Percentiles rank a stretch among this genome's conserved stretches.
Evolutionary conservation across 2,113 vertebrate genomes (phyloP).

Genomic region (Anguilla japonica): DNA sequence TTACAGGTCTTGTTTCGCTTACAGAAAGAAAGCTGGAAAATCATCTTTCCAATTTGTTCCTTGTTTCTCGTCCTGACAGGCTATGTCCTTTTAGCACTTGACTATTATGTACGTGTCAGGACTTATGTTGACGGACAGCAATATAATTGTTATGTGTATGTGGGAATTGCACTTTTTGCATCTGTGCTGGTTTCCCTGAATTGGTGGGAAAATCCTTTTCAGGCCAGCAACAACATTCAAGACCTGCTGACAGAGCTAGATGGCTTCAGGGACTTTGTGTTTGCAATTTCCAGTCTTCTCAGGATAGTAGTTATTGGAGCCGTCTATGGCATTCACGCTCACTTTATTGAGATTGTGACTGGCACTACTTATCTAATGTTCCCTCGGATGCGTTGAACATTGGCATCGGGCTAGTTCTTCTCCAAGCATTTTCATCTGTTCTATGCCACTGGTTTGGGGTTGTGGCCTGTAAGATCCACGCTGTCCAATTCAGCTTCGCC

Average conservation of each 20-base stretch:
- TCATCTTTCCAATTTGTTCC: constrained; percentile 71
- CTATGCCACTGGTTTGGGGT: constrained; percentile 78
- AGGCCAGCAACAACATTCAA: constrained; percentile 63
- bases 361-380: constrained; percentile 41
- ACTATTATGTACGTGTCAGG: constrained; percentile 63
- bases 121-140: constrained; percentile 43
- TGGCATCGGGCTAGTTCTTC: constrained; percentile 63
- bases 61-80: constrained; percentile 61
- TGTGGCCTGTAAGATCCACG: constrained; percentile 75
- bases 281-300: constrained; percentile 66
- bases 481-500: constrained; percentile 69
- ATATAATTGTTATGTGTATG: constrained; percentile 28
- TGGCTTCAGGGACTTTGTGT: constrained; percentile 65
- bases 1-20: constrained; percentile 64
- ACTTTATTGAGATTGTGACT: constrained; percentile 45
- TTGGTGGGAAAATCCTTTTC: constrained; percentile 77
- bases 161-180: constrained; percentile 64
- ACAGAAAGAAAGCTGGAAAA: constrained; percentile 65
- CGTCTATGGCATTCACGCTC: constrained; percentile 62
- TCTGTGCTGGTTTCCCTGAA: constrained; percentile 68
- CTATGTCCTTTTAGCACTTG: constrained; percentile 62
- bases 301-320: constrained; percentile 61
- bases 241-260: constrained; percentile 60
- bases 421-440: constrained; percentile 71
- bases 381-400: constrained; percentile 43